phyloP scores from a whole-genome alignment of 2,113 vertebrate genomes.

The Clarias macrocephalus region DNA sequence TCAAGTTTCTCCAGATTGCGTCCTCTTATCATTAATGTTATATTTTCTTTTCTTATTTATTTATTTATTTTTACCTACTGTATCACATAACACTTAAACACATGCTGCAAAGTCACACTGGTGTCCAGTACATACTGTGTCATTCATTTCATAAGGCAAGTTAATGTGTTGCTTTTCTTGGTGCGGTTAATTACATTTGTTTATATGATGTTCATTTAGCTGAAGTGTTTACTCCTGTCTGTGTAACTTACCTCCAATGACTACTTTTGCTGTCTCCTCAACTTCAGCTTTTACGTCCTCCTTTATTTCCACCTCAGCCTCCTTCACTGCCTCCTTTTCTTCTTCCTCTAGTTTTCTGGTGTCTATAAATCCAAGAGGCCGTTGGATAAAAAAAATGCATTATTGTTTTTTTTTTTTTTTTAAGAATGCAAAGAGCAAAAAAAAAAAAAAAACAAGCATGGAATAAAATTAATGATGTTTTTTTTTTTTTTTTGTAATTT shows the following conservation, averaged over 20 bases:
- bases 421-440: not conserved
- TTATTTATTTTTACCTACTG: not conserved
- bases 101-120: not conserved
- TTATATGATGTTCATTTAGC: not conserved
- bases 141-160: not conserved
- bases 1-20: not conserved
- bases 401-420: not conserved
- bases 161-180: not conserved
- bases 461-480: not conserved
- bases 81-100: not conserved
- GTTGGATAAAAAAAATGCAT: not conserved
- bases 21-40: not conserved
- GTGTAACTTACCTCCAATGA: constrained; percentile 9
- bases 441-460: not conserved
- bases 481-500: not conserved
- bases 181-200: not conserved
- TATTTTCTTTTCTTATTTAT: not conserved
- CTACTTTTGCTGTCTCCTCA: constrained; percentile 1
- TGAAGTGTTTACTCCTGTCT: not conserved
- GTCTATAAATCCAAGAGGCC: constrained; percentile 24
- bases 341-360: constrained; percentile 20
- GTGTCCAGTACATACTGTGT: not conserved
- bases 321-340: constrained; percentile 10
- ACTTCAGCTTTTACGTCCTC: constrained; percentile 9
- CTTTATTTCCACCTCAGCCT: not conserved